Conservation (phyloP, 2,888 invertebrate genomes). For the Leucania comma region DNA sequence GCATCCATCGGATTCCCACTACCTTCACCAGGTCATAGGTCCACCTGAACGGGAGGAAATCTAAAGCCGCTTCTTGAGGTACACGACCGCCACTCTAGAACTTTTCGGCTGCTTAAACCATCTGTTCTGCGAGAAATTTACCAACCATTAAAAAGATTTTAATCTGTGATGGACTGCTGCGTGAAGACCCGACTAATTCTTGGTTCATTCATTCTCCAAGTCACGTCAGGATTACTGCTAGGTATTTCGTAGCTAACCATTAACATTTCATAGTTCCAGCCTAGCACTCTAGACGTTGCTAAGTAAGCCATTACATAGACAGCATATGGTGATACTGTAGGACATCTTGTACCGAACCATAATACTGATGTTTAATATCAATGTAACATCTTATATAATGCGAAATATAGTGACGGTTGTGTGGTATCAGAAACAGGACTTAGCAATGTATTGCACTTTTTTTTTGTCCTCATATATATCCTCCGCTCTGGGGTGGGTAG, state of each 20-base stretch:
- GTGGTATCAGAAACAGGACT: neutral
- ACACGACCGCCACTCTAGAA: too few species aligned
- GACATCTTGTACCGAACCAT: neutral
- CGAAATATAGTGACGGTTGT: neutral
- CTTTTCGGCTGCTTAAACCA: too few species aligned
- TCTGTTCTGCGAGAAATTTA: too few species aligned
- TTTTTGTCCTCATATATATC: too few species aligned
- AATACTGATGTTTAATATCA: neutral
- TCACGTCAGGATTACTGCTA: neutral
- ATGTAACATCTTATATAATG: neutral
- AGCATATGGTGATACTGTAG: slow-evolving; percentile 10
- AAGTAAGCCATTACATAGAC: slow-evolving; percentile 13
- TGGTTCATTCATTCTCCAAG: neutral
- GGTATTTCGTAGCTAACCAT: neutral
- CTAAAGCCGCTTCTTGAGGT: too few species aligned
- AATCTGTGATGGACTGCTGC: too few species aligned
- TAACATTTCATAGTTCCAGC: slow-evolving; percentile 26
- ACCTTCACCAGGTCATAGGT: too few species aligned
- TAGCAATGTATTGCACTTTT: too few species aligned
- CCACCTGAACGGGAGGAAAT: too few species aligned
- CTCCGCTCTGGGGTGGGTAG: too few species aligned
- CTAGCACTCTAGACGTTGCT: slow-evolving; percentile 10
- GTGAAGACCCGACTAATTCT: neutral
- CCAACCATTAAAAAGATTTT: too few species aligned
- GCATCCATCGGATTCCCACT: too few species aligned